Base-by-base conservation (phyloP, 2,113 vertebrate species). In the Chionodraco myersi region DNA sequence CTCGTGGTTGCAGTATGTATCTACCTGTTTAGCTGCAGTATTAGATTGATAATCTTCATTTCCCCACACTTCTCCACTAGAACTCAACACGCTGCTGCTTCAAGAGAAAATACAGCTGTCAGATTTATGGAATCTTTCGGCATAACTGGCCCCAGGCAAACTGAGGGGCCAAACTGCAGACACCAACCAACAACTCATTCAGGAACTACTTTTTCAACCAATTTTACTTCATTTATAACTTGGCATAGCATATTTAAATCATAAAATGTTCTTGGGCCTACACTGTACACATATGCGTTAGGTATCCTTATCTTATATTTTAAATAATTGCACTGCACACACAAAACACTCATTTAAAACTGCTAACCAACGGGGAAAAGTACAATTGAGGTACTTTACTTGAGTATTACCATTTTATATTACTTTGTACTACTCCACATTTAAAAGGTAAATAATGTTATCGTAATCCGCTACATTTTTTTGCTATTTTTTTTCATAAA, bases 121-220 rank as follows among this genome's bases (percentile, higher is more conserved):
- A 80, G 48, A 75, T 68, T 75, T 69, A 80, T 61, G 56, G 49
- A 1, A 5, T 6, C 57, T 49, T 48, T 68, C 36, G 57, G 23
- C 41, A 68, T 23, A 56, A 15, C 56, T 61, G 62, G 69, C 61
- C 61, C n/a, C 11, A 7, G 77, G 77, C 45, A 51, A n/a, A 13
- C 44, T 72, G 3, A 41, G n/a, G 18, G 7, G 15, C 45, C 26
- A 47, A 21, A 49, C 49, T 36, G 66, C 51, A 78, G 41, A 44
- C 15, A 77, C 4, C 36, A n/a, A 47, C 1, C 23, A 56, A 54
- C 51, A 64, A n/a, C 41, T 16, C 3, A 47, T 36, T 45, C 58
- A 30, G 34, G 34, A 18, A 18, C 18, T 26, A 60, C 13, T 23
- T 30, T 67, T 44, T 67, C 63, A 67, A 45, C 7, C 14, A 26